phyloP scores from a whole-genome alignment of 2,113 vertebrate genomes.

The Gallinago undulata region DNA sequence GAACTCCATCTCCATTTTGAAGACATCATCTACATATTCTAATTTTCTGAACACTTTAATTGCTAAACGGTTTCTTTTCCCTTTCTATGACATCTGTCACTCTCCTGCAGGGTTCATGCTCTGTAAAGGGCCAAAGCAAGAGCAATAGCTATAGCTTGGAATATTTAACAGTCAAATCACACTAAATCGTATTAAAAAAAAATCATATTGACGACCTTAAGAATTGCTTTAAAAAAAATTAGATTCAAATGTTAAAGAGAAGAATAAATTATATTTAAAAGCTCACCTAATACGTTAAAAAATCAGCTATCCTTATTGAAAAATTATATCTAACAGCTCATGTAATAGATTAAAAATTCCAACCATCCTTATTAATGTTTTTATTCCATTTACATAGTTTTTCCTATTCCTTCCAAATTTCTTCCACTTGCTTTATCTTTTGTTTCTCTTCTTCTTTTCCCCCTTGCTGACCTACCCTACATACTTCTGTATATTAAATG shows the following conservation, averaged over 20 bases:
- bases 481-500: not conserved
- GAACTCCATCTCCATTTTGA: not conserved
- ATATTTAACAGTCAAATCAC: not conserved
- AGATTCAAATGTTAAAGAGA: not conserved
- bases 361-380: not conserved
- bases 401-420: not conserved
- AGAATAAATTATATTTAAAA: conserved; percentile 6
- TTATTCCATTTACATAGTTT: not conserved
- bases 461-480: not conserved
- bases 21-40: not conserved
- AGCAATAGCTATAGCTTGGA: not conserved
- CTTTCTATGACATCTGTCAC: not conserved
- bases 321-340: not conserved
- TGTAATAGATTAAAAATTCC: not conserved
- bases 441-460: not conserved
- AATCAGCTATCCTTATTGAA: not conserved
- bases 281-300: not conserved
- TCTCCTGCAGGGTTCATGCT: not conserved
- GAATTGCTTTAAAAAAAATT: not conserved
- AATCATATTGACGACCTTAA: not conserved
- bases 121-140: not conserved
- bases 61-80: not conserved
- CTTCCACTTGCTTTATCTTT: not conserved
- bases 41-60: not conserved
- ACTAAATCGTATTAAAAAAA: not conserved